Evolutionary conservation across 2,797 vertebrate genomes (phyloP).

Genomic region (Poliocrania exsul): DNA sequence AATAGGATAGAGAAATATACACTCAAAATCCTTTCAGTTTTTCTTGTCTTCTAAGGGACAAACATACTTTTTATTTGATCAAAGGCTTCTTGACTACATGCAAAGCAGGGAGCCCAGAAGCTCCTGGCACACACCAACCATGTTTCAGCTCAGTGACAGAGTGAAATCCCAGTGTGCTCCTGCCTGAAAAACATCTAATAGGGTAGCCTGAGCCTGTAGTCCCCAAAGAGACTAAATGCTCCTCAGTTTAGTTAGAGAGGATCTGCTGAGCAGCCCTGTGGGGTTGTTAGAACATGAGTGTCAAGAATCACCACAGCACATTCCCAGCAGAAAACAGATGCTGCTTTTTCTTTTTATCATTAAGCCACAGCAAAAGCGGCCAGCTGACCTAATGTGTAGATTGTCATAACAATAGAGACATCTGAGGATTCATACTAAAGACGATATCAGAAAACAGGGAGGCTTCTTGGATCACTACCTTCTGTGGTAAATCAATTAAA

Average conservation of each 20-base stretch:
- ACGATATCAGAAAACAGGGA: background rate
- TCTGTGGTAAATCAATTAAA: background rate
- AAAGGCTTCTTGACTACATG: background rate
- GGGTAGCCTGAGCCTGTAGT: background rate
- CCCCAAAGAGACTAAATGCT: background rate
- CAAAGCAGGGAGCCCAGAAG: background rate
- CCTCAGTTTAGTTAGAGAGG: background rate
- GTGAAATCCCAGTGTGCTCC: fast-evolving
- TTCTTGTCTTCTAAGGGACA: background rate
- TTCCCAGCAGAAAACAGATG: background rate
- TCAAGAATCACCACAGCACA: background rate
- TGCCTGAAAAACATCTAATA: background rate
- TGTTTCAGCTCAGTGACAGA: background rate
- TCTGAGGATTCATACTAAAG: background rate
- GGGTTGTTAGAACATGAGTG: background rate
- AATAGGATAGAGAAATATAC: background rate
- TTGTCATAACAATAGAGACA: background rate
- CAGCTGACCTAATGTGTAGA: background rate
- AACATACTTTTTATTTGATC: background rate
- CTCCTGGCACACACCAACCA: background rate
- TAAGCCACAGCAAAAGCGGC: background rate
- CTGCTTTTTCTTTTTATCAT: background rate
- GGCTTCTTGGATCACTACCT: background rate
- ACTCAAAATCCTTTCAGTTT: background rate
- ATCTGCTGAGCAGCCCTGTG: background rate